A percentile compares a stretch with the other conserved stretches of the same genome.
phyloP scores from a whole-genome alignment of 2,888 invertebrate species.

The Pardosa pseudoannulata region DNA sequence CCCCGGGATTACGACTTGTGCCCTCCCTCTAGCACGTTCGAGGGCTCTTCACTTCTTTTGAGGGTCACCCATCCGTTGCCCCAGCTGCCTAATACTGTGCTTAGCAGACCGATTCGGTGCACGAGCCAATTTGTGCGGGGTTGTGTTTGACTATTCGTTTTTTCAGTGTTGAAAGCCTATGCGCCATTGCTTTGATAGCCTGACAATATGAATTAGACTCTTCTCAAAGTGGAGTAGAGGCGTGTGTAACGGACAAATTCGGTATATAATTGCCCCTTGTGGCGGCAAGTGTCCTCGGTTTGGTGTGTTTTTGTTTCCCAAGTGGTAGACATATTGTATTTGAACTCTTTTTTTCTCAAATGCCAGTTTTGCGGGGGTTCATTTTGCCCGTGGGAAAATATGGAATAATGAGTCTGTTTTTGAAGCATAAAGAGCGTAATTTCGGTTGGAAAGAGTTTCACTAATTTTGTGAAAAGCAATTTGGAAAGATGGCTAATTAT shows the following conservation, averaged over 20 bases:
- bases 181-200: conserved; percentile 34
- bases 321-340: background rate
- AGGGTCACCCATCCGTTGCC: conserved; percentile 69
- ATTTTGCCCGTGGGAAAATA: background rate
- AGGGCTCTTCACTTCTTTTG: conserved; percentile 56
- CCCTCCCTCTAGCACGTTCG: conserved; percentile 47
- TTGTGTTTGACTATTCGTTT: conserved; percentile 42
- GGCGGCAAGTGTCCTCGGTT: conserved; percentile 32
- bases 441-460: no score
- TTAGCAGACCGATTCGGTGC: conserved; percentile 14
- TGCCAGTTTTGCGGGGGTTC: background rate
- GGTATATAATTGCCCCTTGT: conserved; percentile 42
- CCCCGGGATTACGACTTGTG: conserved; percentile 25
- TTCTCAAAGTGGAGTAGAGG: background rate
- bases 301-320: conserved; percentile 21
- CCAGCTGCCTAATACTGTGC: conserved; percentile 23
- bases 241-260: background rate
- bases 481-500: no score
- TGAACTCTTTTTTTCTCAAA: background rate
- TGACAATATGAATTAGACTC: conserved; percentile 1
- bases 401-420: background rate
- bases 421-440: background rate
- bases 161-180: conserved; percentile 13
- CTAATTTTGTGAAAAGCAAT: no score
- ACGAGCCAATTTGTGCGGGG: conserved; percentile 59